Conservation (phyloP, 2,888 invertebrate species). For the Phalera bucephala region DNA sequence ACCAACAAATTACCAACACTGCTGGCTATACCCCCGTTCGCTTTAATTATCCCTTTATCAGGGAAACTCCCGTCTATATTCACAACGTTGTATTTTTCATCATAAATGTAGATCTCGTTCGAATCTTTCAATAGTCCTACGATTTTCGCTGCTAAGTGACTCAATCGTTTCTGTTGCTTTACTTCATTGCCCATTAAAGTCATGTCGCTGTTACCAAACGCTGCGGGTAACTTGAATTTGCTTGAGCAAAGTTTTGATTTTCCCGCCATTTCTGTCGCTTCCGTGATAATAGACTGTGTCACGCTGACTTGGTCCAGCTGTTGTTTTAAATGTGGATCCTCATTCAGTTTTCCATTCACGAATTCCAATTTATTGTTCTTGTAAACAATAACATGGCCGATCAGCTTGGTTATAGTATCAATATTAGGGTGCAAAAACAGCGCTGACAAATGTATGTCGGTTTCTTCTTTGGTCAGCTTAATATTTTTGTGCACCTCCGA, state of each 20-base stretch:
- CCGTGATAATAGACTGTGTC: too few relatives aligned
- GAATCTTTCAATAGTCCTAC: background rate
- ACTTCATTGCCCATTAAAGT: constrained; percentile 5
- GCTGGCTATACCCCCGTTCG: background rate
- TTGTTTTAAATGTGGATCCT: too few relatives aligned
- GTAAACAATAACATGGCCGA: too few relatives aligned
- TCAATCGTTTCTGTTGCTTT: constrained; percentile 5
- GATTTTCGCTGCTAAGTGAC: background rate
- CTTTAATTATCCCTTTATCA: background rate
- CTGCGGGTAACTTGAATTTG: constrained; percentile 12
- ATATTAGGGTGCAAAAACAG: too few relatives aligned
- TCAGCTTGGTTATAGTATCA: too few relatives aligned
- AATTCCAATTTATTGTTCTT: too few relatives aligned
- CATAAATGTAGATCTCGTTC: background rate
- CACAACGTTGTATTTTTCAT: background rate
- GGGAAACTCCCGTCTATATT: background rate
- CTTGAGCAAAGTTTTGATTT: constrained; percentile 2
- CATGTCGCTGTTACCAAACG: constrained; percentile 24
- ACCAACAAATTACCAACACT: background rate
- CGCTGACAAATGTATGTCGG: too few relatives aligned
- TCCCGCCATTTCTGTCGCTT: constrained; percentile 12
- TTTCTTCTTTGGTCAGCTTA: too few relatives aligned
- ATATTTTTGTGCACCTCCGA: too few relatives aligned
- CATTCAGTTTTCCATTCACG: too few relatives aligned
- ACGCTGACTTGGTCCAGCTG: too few relatives aligned